Evolutionary conservation across 1,140 invertebrate species (phyloP).

Genomic region (Sipha flava): DNA sequence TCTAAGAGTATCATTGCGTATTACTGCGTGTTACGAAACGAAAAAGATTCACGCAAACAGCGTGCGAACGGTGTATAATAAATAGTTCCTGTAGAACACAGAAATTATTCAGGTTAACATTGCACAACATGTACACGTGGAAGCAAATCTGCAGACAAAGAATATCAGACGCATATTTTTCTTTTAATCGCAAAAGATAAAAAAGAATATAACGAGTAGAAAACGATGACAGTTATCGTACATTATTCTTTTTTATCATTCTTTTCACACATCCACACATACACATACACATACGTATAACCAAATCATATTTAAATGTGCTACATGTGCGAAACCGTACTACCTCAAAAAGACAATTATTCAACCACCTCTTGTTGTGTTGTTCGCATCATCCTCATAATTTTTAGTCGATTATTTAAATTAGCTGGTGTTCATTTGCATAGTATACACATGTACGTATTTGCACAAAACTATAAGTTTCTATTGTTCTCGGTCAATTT

Average conservation of each 20-base stretch:
- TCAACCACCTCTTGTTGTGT: not conserved
- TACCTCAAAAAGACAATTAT: not conserved
- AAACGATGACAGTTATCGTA: not conserved
- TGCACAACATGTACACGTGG: not conserved
- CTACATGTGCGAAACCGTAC: not conserved
- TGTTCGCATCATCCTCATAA: not conserved
- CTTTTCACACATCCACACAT: not conserved
- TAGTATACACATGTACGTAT: not conserved
- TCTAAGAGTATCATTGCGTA: too few relatives aligned
- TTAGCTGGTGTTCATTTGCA: not conserved
- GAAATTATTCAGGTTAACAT: not conserved
- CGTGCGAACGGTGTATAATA: not conserved
- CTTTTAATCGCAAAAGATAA: not conserved
- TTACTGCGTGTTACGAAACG: too few relatives aligned
- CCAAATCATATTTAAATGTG: slow-evolving; percentile 5
- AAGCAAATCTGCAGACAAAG: not conserved
- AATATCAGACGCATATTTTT: not conserved
- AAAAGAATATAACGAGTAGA: not conserved
- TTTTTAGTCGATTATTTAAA: slow-evolving; percentile 9
- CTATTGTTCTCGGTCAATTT: not conserved
- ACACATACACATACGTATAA: not conserved
- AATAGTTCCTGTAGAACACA: not conserved
- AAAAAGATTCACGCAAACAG: not conserved
- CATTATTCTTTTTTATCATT: not conserved
- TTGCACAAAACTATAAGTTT: not conserved